Evolutionary conservation across 1,140 invertebrate species (phyloP).

Genomic region (Drosophila teissieri): DNA sequence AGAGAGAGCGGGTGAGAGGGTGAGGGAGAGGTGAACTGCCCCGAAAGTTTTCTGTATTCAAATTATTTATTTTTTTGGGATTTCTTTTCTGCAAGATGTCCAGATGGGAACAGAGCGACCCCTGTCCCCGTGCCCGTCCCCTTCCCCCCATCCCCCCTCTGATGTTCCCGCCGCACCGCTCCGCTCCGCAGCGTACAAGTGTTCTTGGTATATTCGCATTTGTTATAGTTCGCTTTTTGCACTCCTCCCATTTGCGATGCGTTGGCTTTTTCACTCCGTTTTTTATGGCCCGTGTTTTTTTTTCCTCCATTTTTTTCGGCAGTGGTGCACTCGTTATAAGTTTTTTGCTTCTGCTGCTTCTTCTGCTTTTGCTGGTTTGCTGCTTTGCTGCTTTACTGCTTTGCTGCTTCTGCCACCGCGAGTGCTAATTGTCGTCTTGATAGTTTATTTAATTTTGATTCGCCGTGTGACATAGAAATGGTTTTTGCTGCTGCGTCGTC

Average conservation of each 20-base stretch:
- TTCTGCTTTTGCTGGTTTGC: background rate
- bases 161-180: conserved; percentile 19
- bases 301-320: conserved; percentile 22
- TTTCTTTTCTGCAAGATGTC: conserved; percentile 15
- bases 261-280: conserved; percentile 72
- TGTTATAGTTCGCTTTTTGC: conserved; percentile 39
- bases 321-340: conserved; percentile 48
- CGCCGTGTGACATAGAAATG: conserved; percentile 72
- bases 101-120: conserved; percentile 10
- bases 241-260: conserved; percentile 54
- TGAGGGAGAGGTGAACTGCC: conserved; percentile 5
- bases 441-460: conserved; percentile 48
- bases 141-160: no score
- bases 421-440: conserved; percentile 55
- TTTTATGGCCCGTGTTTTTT: conserved; percentile 22
- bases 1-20: no score
- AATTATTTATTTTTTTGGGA: conserved; percentile 5
- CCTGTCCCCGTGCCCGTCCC: background rate
- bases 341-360: conserved; percentile 37
- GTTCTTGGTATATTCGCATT: conserved; percentile 47
- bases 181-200: conserved; percentile 56
- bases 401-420: background rate
- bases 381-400: background rate
- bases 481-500: conserved; percentile 57
- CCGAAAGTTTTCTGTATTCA: conserved; percentile 26